phyloP scores from a whole-genome alignment of 2,113 vertebrate species.

The Parus major region DNA sequence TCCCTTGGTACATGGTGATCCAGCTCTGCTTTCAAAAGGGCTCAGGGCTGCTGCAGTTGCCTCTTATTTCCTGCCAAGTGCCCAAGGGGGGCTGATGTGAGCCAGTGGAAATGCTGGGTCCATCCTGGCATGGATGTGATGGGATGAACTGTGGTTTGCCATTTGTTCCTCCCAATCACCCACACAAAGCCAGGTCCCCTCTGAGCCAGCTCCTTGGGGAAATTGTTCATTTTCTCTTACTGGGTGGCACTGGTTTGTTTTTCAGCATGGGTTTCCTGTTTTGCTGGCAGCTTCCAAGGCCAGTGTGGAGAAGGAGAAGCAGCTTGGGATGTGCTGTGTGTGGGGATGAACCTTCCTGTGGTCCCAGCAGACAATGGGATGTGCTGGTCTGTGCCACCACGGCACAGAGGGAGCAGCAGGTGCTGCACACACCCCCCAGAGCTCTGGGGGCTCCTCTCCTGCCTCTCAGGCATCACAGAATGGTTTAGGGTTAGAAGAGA shows the following conservation, averaged over 20 bases:
- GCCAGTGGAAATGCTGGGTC: not conserved
- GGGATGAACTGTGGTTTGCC: not conserved
- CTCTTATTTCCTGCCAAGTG: conserved; percentile 43
- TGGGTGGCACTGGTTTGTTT: conserved; percentile 31
- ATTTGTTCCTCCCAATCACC: conserved; percentile 16
- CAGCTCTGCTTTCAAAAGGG: not conserved
- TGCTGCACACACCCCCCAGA: not conserved
- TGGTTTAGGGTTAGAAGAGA: not conserved
- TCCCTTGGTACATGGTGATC: conserved; percentile 60
- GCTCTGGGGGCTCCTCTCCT: not conserved
- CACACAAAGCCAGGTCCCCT: not conserved
- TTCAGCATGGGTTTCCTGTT: not conserved
- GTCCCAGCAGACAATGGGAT: not conserved
- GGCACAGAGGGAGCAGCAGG: not conserved
- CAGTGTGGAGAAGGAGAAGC: not conserved
- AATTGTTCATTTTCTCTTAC: not conserved
- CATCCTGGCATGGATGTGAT: not conserved
- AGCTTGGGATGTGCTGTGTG: not conserved
- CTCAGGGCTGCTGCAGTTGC: conserved; percentile 1
- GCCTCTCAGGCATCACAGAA: not conserved
- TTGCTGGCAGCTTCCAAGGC: not conserved
- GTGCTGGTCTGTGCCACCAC: not conserved
- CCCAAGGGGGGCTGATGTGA: not conserved
- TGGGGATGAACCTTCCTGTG: not conserved
- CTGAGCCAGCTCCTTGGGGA: conserved; percentile 2